A percentile compares a stretch with the other conserved stretches of the same genome.
phyloP scores from a whole-genome alignment of 2,888 invertebrate genomes.

The Cryptocephalus primarius region DNA sequence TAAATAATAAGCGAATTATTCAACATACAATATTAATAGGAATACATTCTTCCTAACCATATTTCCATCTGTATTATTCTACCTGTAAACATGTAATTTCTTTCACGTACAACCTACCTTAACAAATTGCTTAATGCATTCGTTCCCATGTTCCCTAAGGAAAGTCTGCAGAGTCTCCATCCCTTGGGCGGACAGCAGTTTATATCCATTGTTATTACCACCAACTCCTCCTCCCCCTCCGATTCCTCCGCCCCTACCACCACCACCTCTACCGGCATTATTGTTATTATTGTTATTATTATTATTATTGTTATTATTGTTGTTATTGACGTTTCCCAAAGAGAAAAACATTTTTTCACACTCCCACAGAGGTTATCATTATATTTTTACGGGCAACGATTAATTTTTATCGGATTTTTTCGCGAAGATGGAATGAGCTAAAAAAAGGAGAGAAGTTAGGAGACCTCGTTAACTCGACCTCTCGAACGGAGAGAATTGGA shows the following conservation, averaged over 20 bases:
- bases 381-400: background rate
- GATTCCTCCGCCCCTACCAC: conserved; percentile 9
- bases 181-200: conserved; percentile 45
- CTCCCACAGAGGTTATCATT: background rate
- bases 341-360: conserved; percentile 23
- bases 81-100: background rate
- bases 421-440: background rate
- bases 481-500: too few relatives aligned
- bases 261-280: conserved; percentile 15
- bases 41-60: too few relatives aligned
- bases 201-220: conserved; percentile 46
- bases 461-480: too few relatives aligned
- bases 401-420: background rate
- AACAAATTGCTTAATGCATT: conserved; percentile 53
- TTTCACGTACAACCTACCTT: conserved; percentile 41
- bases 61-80: too few relatives aligned
- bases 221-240: too few relatives aligned
- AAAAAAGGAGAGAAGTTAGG: too few relatives aligned
- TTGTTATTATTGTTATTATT: conserved; percentile 24
- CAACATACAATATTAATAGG: too few relatives aligned
- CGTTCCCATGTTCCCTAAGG: conserved; percentile 52
- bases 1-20: too few relatives aligned
- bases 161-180: conserved; percentile 51
- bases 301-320: conserved; percentile 20
- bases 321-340: conserved; percentile 24